Evolutionary conservation across 2,888 invertebrate genomes (phyloP).

Genomic region (Dasysyrphus albostriatus): DNA sequence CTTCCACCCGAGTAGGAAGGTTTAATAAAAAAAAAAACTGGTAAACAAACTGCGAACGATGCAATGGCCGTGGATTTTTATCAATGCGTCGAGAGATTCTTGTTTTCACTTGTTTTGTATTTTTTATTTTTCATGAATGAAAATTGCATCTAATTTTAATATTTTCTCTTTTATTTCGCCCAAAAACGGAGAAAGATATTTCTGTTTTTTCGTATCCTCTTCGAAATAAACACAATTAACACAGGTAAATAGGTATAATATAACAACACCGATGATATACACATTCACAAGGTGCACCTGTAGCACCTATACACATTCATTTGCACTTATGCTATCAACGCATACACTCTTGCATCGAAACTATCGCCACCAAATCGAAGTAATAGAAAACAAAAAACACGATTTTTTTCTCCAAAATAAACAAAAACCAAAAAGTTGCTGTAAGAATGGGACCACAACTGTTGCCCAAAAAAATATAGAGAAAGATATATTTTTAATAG

Average conservation of each 20-base stretch:
- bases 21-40: background rate
- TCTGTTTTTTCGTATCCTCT: conserved; percentile 42
- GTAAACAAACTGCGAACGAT: conserved; percentile 3
- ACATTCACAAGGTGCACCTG: conserved; percentile 58
- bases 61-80: conserved; percentile 41
- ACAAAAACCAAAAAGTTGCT: conserved; percentile 46
- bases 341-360: conserved; percentile 20
- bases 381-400: conserved; percentile 36
- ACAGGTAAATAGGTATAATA: conserved; percentile 55
- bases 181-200: conserved; percentile 30
- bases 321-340: conserved; percentile 49
- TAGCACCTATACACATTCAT: conserved; percentile 45
- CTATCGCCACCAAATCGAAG: conserved; percentile 56
- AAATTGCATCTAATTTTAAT: conserved; percentile 69
- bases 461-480: conserved; percentile 10
- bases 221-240: conserved; percentile 70
- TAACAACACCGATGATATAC: conserved; percentile 55
- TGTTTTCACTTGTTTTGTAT: conserved; percentile 69
- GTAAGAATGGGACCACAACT: conserved; percentile 54
- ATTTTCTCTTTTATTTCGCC: conserved; percentile 73
- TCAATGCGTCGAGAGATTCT: conserved; percentile 33
- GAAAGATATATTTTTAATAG: conserved; percentile 4
- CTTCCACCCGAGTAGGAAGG: conserved; percentile 14
- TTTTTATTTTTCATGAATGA: conserved; percentile 72
- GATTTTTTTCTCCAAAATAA: conserved; percentile 63